Conservation (phyloP, 30 jellyfish, hydroid and myxozoan genomes). For the Cassiopea xamachana region DNA sequence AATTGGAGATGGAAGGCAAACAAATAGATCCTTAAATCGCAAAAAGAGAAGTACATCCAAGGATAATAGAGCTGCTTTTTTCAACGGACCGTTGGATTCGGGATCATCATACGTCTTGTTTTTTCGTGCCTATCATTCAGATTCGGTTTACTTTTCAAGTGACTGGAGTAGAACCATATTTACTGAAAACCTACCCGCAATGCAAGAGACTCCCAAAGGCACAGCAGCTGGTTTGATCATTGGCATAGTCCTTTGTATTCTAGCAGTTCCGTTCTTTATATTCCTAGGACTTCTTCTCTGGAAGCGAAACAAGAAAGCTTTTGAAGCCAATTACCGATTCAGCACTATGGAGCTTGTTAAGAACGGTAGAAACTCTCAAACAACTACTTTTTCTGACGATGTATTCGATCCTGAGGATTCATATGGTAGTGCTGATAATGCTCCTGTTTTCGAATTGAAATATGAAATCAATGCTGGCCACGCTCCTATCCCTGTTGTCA, state of each 20-base stretch:
- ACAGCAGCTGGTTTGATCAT: conserved; percentile 29
- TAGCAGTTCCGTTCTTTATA: conserved; percentile 39
- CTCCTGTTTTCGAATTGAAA: conserved; percentile 13
- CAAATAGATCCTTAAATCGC: conserved; percentile 28
- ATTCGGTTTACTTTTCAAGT: conserved; percentile 47
- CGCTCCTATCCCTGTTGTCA: conserved; percentile 52
- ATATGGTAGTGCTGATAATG: conserved; percentile 3
- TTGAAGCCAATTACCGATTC: conserved; percentile 19
- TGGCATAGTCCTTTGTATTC: conserved; percentile 17
- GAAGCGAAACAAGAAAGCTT: conserved; percentile 37
- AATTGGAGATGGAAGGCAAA: conserved; percentile 53
- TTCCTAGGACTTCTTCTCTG: conserved; percentile 32
- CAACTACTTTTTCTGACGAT: conserved; percentile 22
- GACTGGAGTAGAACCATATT: conserved; percentile 55
- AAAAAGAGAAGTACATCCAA: conserved; percentile 10
- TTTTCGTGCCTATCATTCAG: conserved; percentile 68
- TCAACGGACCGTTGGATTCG: conserved; percentile 69
- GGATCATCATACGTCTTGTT: conserved; percentile 50
- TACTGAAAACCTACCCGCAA: conserved; percentile 13
- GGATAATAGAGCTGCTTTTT: conserved; percentile 2
- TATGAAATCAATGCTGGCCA: conserved; percentile 46
- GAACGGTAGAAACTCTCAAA: conserved; percentile 23
- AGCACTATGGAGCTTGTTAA: conserved; percentile 64
- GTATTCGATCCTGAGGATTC: conserved; percentile 34
- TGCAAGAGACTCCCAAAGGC: neutral